Base-by-base conservation (phyloP, 2,888 invertebrate genomes). In the Agrochola circellaris region DNA sequence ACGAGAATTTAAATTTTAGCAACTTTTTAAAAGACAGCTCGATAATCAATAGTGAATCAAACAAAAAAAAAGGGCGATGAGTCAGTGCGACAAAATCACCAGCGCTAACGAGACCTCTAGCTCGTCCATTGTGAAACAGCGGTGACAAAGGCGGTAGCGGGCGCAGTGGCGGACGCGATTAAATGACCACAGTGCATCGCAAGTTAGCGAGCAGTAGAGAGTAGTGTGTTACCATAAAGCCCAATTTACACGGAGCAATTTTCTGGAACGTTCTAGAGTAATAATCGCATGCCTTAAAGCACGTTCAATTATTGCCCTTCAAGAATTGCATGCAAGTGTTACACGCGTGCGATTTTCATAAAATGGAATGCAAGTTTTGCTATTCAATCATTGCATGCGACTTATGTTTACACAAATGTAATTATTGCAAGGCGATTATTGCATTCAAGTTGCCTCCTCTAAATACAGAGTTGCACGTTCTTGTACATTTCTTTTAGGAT, bases 81-180 rank as follows among this genome's bases (percentile, higher is more conserved):
- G 48, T 72, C 45, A 71, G 45, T 58, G 71, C 20, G n/a, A 45
- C 42, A 42, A 11, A 30, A n/a, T 54, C 15, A 42, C 54, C 17
- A 34, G 45, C 34, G 72, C 45, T 72, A 73, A 74, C 58, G 74
- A 73, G 74, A 60, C 3, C 71, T 34, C 9, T 42, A 23, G 62
- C 6, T 5, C 6, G n/a, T 65, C 2, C n/a, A 71, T 34, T 15
- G 26, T 17, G 30, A 23, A 34, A 6, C 38, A 38, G 7, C 1
- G 13, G 8, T 48, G 23, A 8, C 2, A 17, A 17, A 6, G 6
- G 17, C 17, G 48, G 17, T 48, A 17, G 48, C 48, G 48, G 17
- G 17, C 48, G 48, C 48, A 1, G 17, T 48, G 15, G 48, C 17
- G 48, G 48, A 5, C 15, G 17, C 48, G 48, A 48, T 48, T 48